Evolutionary conservation across 30 jellyfish, hydroid and myxozoan genomes (phyloP).

Genomic region (Hydractinia symbiolongicarpus): DNA sequence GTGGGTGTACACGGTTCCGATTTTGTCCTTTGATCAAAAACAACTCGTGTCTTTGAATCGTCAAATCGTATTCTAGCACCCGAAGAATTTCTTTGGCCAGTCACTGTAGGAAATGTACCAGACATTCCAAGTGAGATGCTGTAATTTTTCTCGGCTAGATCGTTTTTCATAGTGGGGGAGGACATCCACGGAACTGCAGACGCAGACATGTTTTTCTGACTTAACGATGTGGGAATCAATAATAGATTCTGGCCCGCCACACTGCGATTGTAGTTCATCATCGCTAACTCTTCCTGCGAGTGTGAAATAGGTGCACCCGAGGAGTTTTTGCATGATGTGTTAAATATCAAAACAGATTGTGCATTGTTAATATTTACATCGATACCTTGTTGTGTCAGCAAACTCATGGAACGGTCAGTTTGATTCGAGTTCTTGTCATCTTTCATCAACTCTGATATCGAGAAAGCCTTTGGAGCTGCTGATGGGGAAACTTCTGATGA

Average conservation of each 20-base stretch:
- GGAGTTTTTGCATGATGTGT: not conserved
- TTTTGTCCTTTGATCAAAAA: conserved; percentile 3
- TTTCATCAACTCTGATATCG: conserved; percentile 62
- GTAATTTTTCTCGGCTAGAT: not conserved
- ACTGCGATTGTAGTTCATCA: not conserved
- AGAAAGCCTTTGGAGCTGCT: conserved; percentile 35
- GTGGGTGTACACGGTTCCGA: conserved; percentile 39
- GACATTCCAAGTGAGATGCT: conserved; percentile 15
- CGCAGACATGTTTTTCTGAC: not conserved
- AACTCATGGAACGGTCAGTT: not conserved
- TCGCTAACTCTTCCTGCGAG: not conserved
- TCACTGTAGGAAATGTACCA: conserved; percentile 17
- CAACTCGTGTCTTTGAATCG: conserved; percentile 27
- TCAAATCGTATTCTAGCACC: conserved; percentile 24
- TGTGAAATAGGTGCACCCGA: not conserved
- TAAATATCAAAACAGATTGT: conserved; percentile 8
- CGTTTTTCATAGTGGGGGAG: not conserved
- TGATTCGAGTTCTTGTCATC: conserved; percentile 19
- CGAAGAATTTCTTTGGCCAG: conserved; percentile 17
- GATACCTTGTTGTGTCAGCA: conserved; percentile 6
- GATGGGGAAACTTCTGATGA: conserved; percentile 31
- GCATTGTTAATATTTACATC: conserved; percentile 9
- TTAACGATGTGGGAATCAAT: not conserved
- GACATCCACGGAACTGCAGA: not conserved
- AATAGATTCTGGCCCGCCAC: conserved; percentile 5